These are phyloP conservation scores for Lethenteron reissneri DNA, from an alignment of 2,113 vertebrate genomes.

Conservation along the genomic window DNA sequence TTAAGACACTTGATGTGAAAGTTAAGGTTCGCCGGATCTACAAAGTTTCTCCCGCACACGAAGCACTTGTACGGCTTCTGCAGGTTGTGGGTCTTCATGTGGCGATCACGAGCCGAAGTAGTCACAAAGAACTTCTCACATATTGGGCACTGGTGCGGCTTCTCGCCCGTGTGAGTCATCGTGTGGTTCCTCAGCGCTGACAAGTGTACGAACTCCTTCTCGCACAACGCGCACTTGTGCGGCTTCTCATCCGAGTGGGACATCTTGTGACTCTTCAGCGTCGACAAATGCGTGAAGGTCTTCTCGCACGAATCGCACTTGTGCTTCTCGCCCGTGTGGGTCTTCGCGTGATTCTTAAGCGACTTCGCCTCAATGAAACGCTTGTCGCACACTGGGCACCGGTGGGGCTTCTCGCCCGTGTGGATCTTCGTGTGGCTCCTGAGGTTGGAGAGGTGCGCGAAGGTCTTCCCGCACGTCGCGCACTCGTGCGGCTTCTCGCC, in stretches of 20 bases:
- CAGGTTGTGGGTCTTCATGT: slow-evolving; percentile 48
- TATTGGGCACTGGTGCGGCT: slow-evolving; percentile 38
- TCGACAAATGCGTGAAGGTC: background rate
- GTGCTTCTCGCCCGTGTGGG: background rate
- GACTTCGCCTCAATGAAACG: background rate
- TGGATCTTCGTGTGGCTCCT: background rate
- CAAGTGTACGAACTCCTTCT: slow-evolving; percentile 55
- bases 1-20: no score
- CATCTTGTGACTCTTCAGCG: slow-evolving; percentile 39
- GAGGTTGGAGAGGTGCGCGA: background rate
- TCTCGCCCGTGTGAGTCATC: slow-evolving; percentile 54
- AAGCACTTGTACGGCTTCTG: slow-evolving; percentile 38
- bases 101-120: slow-evolving; percentile 52
- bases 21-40: no score
- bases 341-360: background rate
- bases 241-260: slow-evolving; percentile 28
- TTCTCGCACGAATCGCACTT: background rate
- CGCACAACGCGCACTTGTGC: slow-evolving; percentile 41
- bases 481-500: background rate
- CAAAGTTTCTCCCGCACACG: slow-evolving; percentile 21
- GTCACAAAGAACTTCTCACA: slow-evolving; percentile 59
- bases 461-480: background rate
- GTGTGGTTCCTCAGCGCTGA: slow-evolving; percentile 68
- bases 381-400: background rate
- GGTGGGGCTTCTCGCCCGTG: slow-evolving; percentile 1